Percentiles rank a stretch among this genome's conserved stretches.
Conservation (phyloP, 2,888 invertebrate species). For the Cynaeus angustus region DNA sequence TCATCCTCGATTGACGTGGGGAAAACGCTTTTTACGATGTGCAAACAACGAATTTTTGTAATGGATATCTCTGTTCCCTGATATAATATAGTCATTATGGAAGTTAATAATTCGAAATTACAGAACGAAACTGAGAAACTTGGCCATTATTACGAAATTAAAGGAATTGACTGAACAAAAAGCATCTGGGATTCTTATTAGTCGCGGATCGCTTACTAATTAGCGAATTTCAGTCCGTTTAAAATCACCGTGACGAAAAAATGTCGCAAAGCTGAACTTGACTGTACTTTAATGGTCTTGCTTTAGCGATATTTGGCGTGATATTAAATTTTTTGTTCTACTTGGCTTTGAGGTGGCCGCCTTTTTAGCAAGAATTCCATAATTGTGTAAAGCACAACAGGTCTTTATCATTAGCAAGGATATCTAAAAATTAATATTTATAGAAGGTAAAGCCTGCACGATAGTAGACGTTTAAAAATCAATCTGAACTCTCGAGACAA, state of each 20-base stretch:
- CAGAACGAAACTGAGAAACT: conserved; percentile 19
- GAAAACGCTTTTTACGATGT: conserved; percentile 18
- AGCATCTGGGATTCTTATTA: conserved; percentile 5
- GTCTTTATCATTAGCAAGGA: conserved; percentile 3
- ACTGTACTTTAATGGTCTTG: conserved; percentile 11
- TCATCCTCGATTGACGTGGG: conserved; percentile 25
- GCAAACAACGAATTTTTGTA: conserved; percentile 28
- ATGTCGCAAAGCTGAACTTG: background rate
- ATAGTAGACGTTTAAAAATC: background rate
- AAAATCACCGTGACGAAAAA: conserved; percentile 12
- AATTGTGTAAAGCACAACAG: conserved; percentile 5
- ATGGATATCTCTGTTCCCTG: conserved; percentile 23
- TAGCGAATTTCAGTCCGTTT: conserved; percentile 6
- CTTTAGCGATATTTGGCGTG: background rate
- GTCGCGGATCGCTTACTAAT: conserved; percentile 15
- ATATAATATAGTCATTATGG: conserved; percentile 37
- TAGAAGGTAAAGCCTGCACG: background rate
- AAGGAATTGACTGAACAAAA: conserved; percentile 12
- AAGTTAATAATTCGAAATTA: conserved; percentile 27
- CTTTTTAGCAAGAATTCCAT: conserved; percentile 13
- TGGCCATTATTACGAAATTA: conserved; percentile 19
- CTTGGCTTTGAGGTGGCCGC: conserved; percentile 20
- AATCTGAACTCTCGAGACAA: background rate
- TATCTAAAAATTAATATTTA: background rate
- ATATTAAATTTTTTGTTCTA: conserved; percentile 5